Base-by-base conservation (phyloP, 2,113 vertebrate genomes). In the Spermophilus dauricus region DNA sequence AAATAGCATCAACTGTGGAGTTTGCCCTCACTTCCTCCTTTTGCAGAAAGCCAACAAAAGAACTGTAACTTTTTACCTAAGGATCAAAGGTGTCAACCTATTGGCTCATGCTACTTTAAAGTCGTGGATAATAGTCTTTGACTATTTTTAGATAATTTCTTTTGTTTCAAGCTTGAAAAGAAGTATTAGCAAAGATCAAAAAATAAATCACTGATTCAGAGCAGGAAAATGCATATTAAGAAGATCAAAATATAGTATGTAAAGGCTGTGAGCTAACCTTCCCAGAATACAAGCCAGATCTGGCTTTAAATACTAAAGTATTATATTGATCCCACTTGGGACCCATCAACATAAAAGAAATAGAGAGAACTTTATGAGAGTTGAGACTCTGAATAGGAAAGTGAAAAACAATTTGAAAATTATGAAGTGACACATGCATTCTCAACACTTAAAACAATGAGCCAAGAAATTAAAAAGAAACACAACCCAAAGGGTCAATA, bases 131-230 rank as follows among this genome's bases (percentile, higher is more conserved):
- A 96, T 0, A 45, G 58, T 67, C 82, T 89, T 86, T 67, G 26
- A 94, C 81, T 97, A 96, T 90, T 98, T 98, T 98, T 97, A 97
- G 95, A 82, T 95, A 80, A 96, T 93, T 96, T 96, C 93, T 97
- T 97, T 97, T 98, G 96, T 97, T 97, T 97, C 65, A 73, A 87
- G 84, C 80, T 97, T 97, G 80, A 94, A 97, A 97, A 94, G 82
- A 83, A 95, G 85, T 82, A 93, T 96, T 97, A 96, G 95, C 96
- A 98, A 97, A 96, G 95, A 93, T 97, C 80, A 96, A 96, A 98
- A 96, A 96, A 92, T 86, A 97, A 98, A 81, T 97, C 95, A 96
- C 93, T 94, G 86, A 95, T 93, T 97, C 93, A 95, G 87, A 97
- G 93, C 83, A 98, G 80, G 91, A 96, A 97, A 97, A 97, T 92